Evolutionary conservation across 2,888 invertebrate genomes (phyloP), one percentile per base, ranked within the genome.

Genomic region (Xylota segnis): DNA sequence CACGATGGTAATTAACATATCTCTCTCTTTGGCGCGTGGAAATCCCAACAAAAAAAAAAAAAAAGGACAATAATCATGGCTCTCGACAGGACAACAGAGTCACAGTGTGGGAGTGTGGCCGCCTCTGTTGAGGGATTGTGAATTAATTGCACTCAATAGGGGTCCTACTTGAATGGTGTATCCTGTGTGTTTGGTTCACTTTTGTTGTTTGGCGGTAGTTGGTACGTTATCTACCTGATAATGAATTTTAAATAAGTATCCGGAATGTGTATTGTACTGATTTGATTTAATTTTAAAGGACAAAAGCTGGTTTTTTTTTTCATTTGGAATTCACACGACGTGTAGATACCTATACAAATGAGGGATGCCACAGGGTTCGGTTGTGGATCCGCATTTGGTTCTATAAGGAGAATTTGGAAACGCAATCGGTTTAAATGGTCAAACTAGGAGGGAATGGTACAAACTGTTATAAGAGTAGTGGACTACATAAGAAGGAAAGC

Each of bases 111-210:
- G 56, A 29, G 54, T 34, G 34, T 5, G 34, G 1, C 10, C 10
- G 10, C 2, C 23, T 23, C 1, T 23, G 23, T 23, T 23, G 16
- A 75, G 47, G 47, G 34, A 66, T 66, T 76, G 75, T 66, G 66
- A 76, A 76, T 76, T 76, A 76, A 76, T 66, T 65, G 75, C 56
- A 76, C 66, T 66, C 75, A 56, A 65, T 65, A 66, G 75, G 56
- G 58, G 58, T 34, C 37, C 54, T 32, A 37, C 4, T 58, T 56
- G 10, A 56, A 34, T 32, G 54, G 34, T 56, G 10, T 27, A 18
- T n/a, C n/a, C n/a, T 54, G 58, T 59, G 71, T 59, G 32, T 59
- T 71, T 23, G 71, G 59, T 18, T 37, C 58, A 58, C 70, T 58
- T 71, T 71, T 71, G 29, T 59, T 47, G 9, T 32, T 71, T 71